Evolutionary conservation across 2,113 vertebrate species (phyloP).

Genomic region (Heptranchias perlo): DNA sequence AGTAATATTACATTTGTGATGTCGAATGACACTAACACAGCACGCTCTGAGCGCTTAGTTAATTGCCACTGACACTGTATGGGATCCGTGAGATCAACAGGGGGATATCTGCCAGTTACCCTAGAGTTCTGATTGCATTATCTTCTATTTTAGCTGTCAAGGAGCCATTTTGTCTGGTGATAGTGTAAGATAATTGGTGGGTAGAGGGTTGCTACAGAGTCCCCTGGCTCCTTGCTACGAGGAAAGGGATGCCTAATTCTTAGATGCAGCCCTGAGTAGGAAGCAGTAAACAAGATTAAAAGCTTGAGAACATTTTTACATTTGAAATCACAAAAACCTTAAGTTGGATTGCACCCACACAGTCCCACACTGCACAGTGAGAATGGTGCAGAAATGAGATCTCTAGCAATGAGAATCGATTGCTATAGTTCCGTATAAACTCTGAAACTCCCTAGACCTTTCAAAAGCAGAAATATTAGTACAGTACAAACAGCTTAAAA

Average conservation of each 20-base stretch:
- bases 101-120: neutral
- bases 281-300: neutral
- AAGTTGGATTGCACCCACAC: neutral
- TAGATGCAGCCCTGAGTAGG: neutral
- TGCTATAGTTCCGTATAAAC: neutral
- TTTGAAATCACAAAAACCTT: neutral
- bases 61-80: neutral
- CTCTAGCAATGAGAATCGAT: neutral
- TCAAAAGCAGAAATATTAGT: neutral
- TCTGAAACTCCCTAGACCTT: constrained; percentile 13
- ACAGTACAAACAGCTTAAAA: neutral
- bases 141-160: constrained; percentile 26
- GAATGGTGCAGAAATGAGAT: neutral
- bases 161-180: neutral
- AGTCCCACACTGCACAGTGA: neutral
- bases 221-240: neutral
- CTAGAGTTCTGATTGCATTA: neutral
- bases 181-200: constrained; percentile 30
- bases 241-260: neutral
- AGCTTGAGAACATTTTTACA: neutral
- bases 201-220: neutral
- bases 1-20: neutral
- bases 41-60: neutral
- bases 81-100: neutral
- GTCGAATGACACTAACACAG: neutral